Evolutionary conservation across 1,140 invertebrate species (phyloP), one percentile per base, ranked within the genome.

Genomic region (Tetragonula clypearis): DNA sequence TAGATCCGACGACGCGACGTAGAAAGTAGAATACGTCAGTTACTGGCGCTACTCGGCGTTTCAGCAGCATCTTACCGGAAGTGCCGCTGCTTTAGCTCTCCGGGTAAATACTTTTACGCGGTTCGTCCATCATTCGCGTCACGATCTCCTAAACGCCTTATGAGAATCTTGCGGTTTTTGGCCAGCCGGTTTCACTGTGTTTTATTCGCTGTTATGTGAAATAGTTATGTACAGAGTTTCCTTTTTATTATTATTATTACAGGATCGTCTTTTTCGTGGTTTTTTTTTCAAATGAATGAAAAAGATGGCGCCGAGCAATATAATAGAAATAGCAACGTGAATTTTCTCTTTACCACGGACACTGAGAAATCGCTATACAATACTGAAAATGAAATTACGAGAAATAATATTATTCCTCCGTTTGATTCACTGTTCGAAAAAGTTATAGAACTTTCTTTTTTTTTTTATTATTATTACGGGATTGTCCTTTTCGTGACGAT

Each of bases 101-200:
- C 60, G 55, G 78, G 58, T 26, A 49, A 49, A 49, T 49, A 23
- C 41, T 80, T 87, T 65, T 53, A 30, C 85, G 41, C 41, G 41
- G 8, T 49, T 49, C 41, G 41, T 49, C 41, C 41, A 49, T 49
- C 41, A 60, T 72, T 35, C 60, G 62, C 68, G 68, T 69, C 68
- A 68, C 55, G 19, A 73, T 62, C 41, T 8, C 35, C 21, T 49
- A 58, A 60, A 23, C 53, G 30, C 35, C 78, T 79, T 30, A 53
- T 82, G 60, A 74, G 73, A 78, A 88, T 84, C 75, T 62, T 49
- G 8, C 41, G 6, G 8, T 49, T 65, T 11, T 69, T 60, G 76
- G n/a, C 87, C 87, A 84, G 58, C 35, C 76, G 66, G 19, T 84
- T 23, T 21, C 35, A 49, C 9, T 30, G 2, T 41, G 2, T 69